Percentiles rank a stretch among this genome's conserved stretches.
phyloP scores from a whole-genome alignment of 2,888 invertebrate genomes.

The Acrobasis consociella region DNA sequence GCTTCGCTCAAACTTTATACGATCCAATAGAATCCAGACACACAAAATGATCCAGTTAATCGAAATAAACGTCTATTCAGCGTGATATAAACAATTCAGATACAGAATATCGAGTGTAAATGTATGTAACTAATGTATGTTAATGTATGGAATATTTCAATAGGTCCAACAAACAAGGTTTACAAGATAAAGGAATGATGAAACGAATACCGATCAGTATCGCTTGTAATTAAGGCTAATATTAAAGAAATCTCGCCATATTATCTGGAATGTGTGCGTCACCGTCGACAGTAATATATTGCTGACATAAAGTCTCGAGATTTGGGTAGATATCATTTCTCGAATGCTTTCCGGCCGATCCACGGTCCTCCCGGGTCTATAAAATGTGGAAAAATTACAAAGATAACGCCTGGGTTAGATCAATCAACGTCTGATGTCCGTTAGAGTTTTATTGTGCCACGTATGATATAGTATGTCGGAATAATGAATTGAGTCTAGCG shows the following conservation, averaged over 20 bases:
- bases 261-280: slow-evolving; percentile 69
- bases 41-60: slow-evolving; percentile 9
- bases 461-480: slow-evolving; percentile 9
- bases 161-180: slow-evolving; percentile 38
- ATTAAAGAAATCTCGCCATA: slow-evolving; percentile 71
- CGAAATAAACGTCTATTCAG: slow-evolving; percentile 12
- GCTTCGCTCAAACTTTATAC: neutral
- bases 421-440: slow-evolving; percentile 66
- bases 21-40: neutral
- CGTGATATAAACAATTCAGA: slow-evolving; percentile 14
- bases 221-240: slow-evolving; percentile 73
- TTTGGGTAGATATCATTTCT: slow-evolving; percentile 72
- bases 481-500: slow-evolving; percentile 13
- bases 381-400: slow-evolving; percentile 71
- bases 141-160: slow-evolving; percentile 47
- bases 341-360: slow-evolving; percentile 69
- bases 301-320: slow-evolving; percentile 76
- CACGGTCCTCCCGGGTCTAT: slow-evolving; percentile 57
- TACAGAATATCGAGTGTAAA: slow-evolving; percentile 30
- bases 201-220: slow-evolving; percentile 71
- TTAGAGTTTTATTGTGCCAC: slow-evolving; percentile 35
- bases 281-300: slow-evolving; percentile 74
- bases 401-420: slow-evolving; percentile 62
- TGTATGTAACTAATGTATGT: slow-evolving; percentile 38
- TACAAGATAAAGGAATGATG: slow-evolving; percentile 63